These are phyloP conservation scores for Oophaga pumilio DNA, from an alignment of 2,113 vertebrate genomes.

Conservation along the genomic window DNA sequence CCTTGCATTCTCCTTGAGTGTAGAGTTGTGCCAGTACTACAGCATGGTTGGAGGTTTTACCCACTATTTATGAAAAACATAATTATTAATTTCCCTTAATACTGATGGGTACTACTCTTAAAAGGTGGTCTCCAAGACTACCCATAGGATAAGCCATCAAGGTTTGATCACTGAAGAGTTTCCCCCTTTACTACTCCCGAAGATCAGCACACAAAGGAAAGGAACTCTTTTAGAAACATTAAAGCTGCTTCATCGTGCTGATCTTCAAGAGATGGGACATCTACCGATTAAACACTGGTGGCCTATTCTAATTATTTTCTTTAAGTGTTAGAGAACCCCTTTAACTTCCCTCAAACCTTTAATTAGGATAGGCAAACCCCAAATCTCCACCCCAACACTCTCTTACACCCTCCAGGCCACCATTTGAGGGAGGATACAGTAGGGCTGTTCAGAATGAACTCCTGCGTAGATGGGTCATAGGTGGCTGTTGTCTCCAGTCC, in stretches of 20 bases:
- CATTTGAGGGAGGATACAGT: slow-evolving; percentile 97
- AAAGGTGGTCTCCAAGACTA: background rate
- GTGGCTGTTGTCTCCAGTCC: slow-evolving; percentile 95
- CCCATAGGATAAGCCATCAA: background rate
- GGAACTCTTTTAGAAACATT: no score
- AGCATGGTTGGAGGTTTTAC: slow-evolving; percentile 94
- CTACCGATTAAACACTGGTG: background rate
- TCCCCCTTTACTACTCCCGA: background rate
- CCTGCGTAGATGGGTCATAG: slow-evolving; percentile 89
- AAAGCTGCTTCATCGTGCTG: no score
- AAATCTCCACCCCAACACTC: background rate
- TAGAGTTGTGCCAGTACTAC: slow-evolving; percentile 95
- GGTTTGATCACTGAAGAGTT: background rate
- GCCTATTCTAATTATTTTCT: background rate
- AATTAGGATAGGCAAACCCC: background rate
- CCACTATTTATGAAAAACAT: slow-evolving; percentile 74
- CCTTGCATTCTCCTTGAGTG: slow-evolving; percentile 84
- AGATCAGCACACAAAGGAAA: no score
- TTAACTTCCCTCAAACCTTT: background rate
- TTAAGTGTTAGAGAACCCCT: background rate
- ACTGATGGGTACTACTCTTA: background rate
- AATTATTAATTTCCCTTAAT: background rate
- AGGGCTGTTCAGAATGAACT: slow-evolving; percentile 94
- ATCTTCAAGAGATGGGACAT: background rate
- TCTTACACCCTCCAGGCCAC: slow-evolving; percentile 98